Evolutionary conservation across 2,113 vertebrate species (phyloP).

Genomic region (Petaurus breviceps): DNA sequence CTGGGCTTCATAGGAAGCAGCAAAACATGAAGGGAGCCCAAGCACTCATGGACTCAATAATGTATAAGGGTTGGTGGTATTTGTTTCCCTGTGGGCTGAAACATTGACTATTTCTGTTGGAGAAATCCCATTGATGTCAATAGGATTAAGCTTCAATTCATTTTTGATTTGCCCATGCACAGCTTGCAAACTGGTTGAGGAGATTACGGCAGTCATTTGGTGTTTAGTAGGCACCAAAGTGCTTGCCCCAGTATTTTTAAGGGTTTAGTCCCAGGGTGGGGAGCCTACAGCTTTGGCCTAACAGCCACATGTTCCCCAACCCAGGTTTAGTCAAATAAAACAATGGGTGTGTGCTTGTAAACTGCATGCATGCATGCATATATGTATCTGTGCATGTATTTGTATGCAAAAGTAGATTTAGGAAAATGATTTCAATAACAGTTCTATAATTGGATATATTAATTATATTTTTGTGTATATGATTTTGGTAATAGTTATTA

Average conservation of each 20-base stretch:
- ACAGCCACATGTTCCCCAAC: too few relatives aligned
- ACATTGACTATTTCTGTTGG: neutral
- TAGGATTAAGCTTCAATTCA: neutral
- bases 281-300: too few relatives aligned
- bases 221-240: neutral
- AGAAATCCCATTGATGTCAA: neutral
- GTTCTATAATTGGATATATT: too few relatives aligned
- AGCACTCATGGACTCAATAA: neutral
- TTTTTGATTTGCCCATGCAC: neutral
- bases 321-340: neutral
- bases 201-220: neutral
- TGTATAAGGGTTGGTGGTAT: neutral
- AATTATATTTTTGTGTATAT: too few relatives aligned
- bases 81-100: neutral
- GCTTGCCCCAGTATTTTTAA: neutral
- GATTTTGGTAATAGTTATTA: too few relatives aligned
- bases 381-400: too few relatives aligned
- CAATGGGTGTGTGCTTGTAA: neutral
- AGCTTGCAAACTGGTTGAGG: neutral
- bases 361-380: neutral
- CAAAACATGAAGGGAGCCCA: neutral
- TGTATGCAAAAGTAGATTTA: too few relatives aligned
- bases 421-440: too few relatives aligned
- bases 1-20: neutral
- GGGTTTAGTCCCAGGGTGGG: neutral